phyloP scores from a whole-genome alignment of 2,113 vertebrate genomes.

The Callospermophilus lateralis region DNA sequence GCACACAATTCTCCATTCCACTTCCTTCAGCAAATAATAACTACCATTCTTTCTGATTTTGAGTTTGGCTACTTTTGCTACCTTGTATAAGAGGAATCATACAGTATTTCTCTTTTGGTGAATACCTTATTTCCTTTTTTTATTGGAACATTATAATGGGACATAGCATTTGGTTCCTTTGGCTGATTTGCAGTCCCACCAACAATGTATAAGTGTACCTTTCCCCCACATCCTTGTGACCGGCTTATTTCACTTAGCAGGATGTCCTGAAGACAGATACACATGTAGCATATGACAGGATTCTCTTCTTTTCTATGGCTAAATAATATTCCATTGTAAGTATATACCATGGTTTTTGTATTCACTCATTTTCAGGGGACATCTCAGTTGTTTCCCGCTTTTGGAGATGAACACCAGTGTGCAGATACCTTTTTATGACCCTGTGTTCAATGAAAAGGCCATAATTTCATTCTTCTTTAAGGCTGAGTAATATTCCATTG shows the following conservation, averaged over 20 bases:
- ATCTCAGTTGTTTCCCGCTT: neutral
- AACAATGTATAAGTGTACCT: too few relatives aligned
- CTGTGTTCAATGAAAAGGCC: neutral
- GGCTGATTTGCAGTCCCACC: too few relatives aligned
- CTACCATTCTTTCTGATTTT: neutral
- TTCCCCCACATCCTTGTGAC: neutral
- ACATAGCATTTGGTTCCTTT: too few relatives aligned
- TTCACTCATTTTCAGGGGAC: neutral
- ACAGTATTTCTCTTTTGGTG: neutral
- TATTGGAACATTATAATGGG: too few relatives aligned
- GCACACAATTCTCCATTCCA: neutral
- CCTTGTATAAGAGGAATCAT: neutral
- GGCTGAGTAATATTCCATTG: too few relatives aligned
- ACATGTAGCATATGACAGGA: too few relatives aligned
- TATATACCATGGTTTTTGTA: neutral
- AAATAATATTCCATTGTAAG: neutral
- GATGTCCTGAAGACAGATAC: neutral
- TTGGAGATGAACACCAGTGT: neutral
- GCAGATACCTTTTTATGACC: neutral
- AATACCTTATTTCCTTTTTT: too few relatives aligned
- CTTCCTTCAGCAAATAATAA: neutral
- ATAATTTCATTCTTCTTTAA: too few relatives aligned
- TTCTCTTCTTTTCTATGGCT: neutral
- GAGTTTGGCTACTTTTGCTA: neutral
- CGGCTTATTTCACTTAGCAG: neutral